These are phyloP conservation scores for Lordiphosa collinella DNA, from an alignment of 1,140 invertebrate species.

Conservation along the genomic window DNA sequence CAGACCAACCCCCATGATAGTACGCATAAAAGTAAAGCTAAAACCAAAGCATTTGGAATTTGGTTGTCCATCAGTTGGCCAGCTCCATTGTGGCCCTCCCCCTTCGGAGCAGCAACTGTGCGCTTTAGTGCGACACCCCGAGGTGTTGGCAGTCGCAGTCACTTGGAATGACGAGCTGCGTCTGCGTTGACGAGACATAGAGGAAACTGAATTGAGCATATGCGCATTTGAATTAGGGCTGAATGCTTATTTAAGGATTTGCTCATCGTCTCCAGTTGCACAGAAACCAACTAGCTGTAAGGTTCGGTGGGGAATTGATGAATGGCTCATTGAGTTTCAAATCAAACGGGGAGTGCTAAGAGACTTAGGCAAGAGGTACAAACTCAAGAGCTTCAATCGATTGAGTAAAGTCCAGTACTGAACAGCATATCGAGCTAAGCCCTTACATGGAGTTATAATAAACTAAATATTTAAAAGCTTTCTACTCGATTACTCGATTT, in stretches of 20 bases:
- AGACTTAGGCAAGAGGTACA: too few species aligned
- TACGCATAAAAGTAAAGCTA: constrained; percentile 22
- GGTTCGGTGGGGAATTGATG: neutral
- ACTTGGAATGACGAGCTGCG: constrained; percentile 41
- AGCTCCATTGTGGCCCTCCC: neutral
- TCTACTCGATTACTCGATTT: too few species aligned
- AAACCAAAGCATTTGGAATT: constrained; percentile 32
- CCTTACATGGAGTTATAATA: too few species aligned
- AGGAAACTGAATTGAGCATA: constrained; percentile 50
- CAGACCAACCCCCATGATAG: constrained; percentile 10
- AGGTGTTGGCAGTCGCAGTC: constrained; percentile 73
- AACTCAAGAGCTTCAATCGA: too few species aligned
- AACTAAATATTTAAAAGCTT: too few species aligned
- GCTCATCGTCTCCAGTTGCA: constrained; percentile 18
- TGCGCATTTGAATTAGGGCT: constrained; percentile 56
- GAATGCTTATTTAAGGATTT: constrained; percentile 17
- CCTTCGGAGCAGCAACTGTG: constrained; percentile 31
- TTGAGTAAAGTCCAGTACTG: too few species aligned
- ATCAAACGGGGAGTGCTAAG: too few species aligned
- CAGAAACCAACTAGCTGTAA: constrained; percentile 3
- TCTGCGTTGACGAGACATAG: neutral
- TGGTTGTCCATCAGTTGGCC: constrained; percentile 36
- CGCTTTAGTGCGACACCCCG: constrained; percentile 71
- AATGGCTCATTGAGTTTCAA: neutral
- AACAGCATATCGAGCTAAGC: too few species aligned